Base-by-base conservation (phyloP, 2,888 invertebrate species). In the Colostygia pectinataria region DNA sequence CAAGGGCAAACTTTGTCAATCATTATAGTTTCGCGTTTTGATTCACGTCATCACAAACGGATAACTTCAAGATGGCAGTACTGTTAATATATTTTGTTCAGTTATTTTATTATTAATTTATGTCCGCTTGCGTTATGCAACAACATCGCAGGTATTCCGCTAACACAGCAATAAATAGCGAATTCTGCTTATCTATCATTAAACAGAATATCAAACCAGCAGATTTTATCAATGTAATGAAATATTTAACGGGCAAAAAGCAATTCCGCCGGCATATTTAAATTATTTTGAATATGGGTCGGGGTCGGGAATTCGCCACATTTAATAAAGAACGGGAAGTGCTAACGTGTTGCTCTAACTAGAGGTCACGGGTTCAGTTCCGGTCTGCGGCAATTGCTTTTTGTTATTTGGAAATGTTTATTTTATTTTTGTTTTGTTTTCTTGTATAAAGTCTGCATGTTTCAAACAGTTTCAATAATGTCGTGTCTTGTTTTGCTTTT, bases 261-360 rank as follows among this genome's bases (percentile, higher is more conserved):
- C 42, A 39, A 39, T 47, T 34, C 38, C 7, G n/a, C 9, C 18
- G 45, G 23, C 45, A 46, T 52, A 52, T 52, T 52, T 47, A 52
- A 52, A 47, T 52, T 46, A 52, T 52, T 52, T 47, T 15, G 31
- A 40, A 20, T 36, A 20, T 36, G 28, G 28, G 36, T 29, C 33
- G 34, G 39, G 33, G 28, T 37, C 43, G 36, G 4, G 6, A 4
- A 10, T 27, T 10, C 31, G 23, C 9, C 40, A 31, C 23, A 33
- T 34, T 46, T 32, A 48, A 34, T 37, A 32, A 24, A 48, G 25
- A 27, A 9, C 41, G 42, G 36, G 42, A 42, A 42, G 47, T 37
- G 24, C 23, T 36, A 25, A 28, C 40, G 36, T 31, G 38, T 45
- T 38, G 15, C 23, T 18, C 20, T 23, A 37, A 32, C 25, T 13